A percentile compares a stretch with the other conserved stretches of the same genome.
These are phyloP conservation scores for Megaptera novaeangliae DNA, from an alignment of 2,113 vertebrate species.

Conservation along the genomic window DNA sequence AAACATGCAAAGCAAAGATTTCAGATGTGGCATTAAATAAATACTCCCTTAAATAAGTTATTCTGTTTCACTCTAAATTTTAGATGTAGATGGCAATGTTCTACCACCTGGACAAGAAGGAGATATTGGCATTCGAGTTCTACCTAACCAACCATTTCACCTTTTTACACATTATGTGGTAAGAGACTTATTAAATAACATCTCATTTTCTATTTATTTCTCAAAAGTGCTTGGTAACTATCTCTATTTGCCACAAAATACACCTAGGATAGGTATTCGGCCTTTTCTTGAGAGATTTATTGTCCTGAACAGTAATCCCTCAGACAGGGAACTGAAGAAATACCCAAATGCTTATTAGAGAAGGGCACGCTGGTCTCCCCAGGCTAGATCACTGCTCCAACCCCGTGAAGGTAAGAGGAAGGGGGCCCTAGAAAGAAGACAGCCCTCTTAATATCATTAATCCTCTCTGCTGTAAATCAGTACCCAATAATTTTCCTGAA, in stretches of 20 bases:
- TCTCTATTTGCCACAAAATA: background rate
- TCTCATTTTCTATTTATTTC: conserved; percentile 14
- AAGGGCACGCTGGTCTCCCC: background rate
- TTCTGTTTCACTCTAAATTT: conserved; percentile 79
- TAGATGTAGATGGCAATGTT: conserved; percentile 80
- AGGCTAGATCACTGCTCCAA: background rate
- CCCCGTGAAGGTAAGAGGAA: background rate
- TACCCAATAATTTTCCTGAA: background rate
- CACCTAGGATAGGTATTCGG: background rate
- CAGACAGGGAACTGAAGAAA: background rate
- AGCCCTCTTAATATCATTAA: background rate
- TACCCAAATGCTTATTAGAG: background rate
- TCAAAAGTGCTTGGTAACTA: background rate
- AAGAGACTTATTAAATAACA: conserved; percentile 55
- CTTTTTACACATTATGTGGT: conserved; percentile 86
- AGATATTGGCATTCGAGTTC: conserved; percentile 83
- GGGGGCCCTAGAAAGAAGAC: background rate
- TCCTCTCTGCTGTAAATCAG: background rate
- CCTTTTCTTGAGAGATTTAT: background rate
- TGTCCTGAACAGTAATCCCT: background rate
- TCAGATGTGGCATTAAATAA: background rate
- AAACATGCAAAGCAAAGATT: background rate
- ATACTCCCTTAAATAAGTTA: background rate
- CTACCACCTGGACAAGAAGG: conserved; percentile 85
- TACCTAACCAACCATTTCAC: conserved; percentile 78